A percentile compares a stretch with the other conserved stretches of the same genome.
Conservation (phyloP, 2,888 invertebrate species). For the Ophonus ardosiacus region DNA sequence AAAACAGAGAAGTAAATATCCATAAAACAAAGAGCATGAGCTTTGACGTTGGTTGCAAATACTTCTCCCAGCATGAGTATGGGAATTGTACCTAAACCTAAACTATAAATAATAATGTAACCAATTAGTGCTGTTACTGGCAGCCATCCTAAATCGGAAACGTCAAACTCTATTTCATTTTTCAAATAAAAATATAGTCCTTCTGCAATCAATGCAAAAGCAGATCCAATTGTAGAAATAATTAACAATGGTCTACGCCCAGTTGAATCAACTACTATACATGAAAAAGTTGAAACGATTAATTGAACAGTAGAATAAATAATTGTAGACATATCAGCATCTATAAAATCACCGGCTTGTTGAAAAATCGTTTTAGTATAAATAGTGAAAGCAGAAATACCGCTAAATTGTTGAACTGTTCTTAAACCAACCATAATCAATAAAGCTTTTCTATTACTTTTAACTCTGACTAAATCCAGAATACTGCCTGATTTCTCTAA, state of each 20-base stretch:
- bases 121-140: slow-evolving; percentile 76
- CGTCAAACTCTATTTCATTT: slow-evolving; percentile 71
- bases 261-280: slow-evolving; percentile 80
- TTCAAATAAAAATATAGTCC: slow-evolving; percentile 76
- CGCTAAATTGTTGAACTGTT: slow-evolving; percentile 81
- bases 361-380: slow-evolving; percentile 82
- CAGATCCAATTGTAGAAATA: slow-evolving; percentile 76
- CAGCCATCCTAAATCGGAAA: slow-evolving; percentile 74
- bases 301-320: slow-evolving; percentile 80
- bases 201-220: slow-evolving; percentile 73
- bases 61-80: slow-evolving; percentile 77
- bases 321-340: slow-evolving; percentile 79
- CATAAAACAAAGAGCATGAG: slow-evolving; percentile 78
- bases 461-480: slow-evolving; percentile 77
- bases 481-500: slow-evolving; percentile 76
- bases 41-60: slow-evolving; percentile 78
- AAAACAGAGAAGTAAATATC: slow-evolving; percentile 77
- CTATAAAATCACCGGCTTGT: slow-evolving; percentile 74
- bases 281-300: slow-evolving; percentile 78
- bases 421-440: slow-evolving; percentile 80
- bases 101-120: slow-evolving; percentile 76
- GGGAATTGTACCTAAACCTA: slow-evolving; percentile 77
- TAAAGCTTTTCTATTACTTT: slow-evolving; percentile 80
- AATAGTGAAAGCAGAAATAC: slow-evolving; percentile 81
- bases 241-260: slow-evolving; percentile 82